These are phyloP conservation scores for Romanogobio albipinnatus DNA, from an alignment of 2,113 vertebrate genomes.

Conservation along the genomic window DNA sequence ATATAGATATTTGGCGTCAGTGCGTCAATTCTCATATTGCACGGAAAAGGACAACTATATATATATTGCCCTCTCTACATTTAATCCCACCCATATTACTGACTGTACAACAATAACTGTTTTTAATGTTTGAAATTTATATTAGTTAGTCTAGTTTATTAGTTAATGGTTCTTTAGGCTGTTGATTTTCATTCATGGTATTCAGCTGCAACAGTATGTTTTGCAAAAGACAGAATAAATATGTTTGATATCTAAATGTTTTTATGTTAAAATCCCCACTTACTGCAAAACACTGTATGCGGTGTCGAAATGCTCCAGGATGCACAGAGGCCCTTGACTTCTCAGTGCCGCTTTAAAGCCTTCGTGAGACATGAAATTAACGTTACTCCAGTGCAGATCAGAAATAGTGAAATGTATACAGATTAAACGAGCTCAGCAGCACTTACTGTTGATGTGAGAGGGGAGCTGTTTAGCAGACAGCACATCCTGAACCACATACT, in stretches of 20 bases:
- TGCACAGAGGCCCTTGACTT: conserved; percentile 80
- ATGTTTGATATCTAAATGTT: not conserved
- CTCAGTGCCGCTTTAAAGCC: conserved; percentile 82
- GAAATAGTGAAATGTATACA: not conserved
- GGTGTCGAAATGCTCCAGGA: conserved; percentile 90
- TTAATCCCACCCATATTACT: too few species aligned
- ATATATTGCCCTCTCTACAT: too few species aligned
- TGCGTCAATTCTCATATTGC: too few species aligned
- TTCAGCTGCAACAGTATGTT: too few species aligned
- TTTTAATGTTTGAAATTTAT: too few species aligned
- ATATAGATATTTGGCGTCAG: too few species aligned
- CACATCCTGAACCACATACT: conserved; percentile 89
- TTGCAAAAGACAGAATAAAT: too few species aligned
- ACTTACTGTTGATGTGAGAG: conserved; percentile 78
- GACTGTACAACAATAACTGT: too few species aligned
- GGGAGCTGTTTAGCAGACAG: conserved; percentile 76
- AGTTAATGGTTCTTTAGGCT: too few species aligned
- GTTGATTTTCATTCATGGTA: too few species aligned
- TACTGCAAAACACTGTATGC: conserved; percentile 90
- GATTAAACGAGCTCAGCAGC: not conserved
- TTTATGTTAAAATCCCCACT: conserved; percentile 65
- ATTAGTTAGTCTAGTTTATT: not conserved
- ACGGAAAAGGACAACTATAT: too few species aligned
- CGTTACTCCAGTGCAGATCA: not conserved
- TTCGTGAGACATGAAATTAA: conserved; percentile 48